Percentiles rank a stretch among this genome's conserved stretches.
Evolutionary conservation across 2,888 invertebrate genomes (phyloP).

Genomic region (Sabatieria punctata): DNA sequence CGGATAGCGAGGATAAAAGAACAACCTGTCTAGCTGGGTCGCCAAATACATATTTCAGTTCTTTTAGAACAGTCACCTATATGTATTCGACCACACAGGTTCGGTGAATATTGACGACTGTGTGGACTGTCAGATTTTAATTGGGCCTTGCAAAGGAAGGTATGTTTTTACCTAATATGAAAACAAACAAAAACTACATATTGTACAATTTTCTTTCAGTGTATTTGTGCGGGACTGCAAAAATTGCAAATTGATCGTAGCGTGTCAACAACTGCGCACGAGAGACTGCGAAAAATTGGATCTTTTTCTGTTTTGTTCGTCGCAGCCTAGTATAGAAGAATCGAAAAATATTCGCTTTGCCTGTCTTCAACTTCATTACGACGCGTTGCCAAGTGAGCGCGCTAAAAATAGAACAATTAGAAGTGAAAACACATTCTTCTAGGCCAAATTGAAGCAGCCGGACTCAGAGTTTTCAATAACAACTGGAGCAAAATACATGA

Average conservation of each 20-base stretch:
- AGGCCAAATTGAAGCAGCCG: constrained; percentile 40
- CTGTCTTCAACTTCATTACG: constrained; percentile 40
- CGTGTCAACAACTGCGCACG: constrained; percentile 44
- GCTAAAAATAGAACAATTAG: no score
- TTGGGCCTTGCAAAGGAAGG: constrained; percentile 45
- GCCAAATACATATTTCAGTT: no score
- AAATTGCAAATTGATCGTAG: constrained; percentile 40
- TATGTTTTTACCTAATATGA: constrained; percentile 18
- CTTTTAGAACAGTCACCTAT: constrained; percentile 37
- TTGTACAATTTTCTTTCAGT: constrained; percentile 34
- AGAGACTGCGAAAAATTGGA: constrained; percentile 42
- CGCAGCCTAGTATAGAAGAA: constrained; percentile 45
- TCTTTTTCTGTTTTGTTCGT: constrained; percentile 40
- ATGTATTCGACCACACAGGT: constrained; percentile 41
- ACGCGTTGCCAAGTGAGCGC: constrained; percentile 40
- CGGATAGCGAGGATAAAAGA: no score
- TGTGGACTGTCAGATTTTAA: constrained; percentile 40
- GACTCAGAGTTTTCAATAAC: constrained; percentile 41
- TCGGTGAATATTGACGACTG: constrained; percentile 45
- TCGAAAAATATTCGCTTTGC: constrained; percentile 39
- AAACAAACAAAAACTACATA: no score
- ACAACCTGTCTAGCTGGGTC: no score
- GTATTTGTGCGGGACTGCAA: constrained; percentile 43
- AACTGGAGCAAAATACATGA: constrained; percentile 43
- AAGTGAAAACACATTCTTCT: no score